A percentile compares a stretch with the other conserved stretches of the same genome.
Evolutionary conservation across 2,113 vertebrate species (phyloP).

Genomic region (Nipponia nippon): DNA sequence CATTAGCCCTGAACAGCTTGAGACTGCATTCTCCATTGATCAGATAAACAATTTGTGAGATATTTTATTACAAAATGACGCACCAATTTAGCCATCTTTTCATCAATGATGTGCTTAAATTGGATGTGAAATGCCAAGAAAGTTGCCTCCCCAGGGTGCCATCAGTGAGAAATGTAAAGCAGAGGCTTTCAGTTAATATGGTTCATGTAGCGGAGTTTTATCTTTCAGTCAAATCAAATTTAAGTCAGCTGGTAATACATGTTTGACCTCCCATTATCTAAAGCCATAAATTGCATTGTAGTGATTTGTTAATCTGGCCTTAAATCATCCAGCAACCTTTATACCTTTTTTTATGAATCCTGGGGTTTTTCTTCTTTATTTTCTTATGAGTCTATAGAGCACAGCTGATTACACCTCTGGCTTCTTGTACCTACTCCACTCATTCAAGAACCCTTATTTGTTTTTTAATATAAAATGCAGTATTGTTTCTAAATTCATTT

Average conservation of each 20-base stretch:
- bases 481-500: slow-evolving; percentile 1
- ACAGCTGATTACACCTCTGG: neutral
- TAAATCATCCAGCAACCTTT: neutral
- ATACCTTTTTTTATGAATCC: neutral
- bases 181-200: slow-evolving; percentile 61
- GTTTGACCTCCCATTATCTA: slow-evolving; percentile 65
- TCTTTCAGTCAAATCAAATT: slow-evolving; percentile 70
- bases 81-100: slow-evolving; percentile 73
- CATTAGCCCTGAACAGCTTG: slow-evolving; percentile 85
- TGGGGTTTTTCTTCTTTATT: neutral
- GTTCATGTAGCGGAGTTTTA: slow-evolving; percentile 37
- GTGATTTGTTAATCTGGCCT: slow-evolving; percentile 53
- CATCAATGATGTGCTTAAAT: slow-evolving; percentile 77
- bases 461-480: neutral
- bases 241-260: slow-evolving; percentile 65
- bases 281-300: slow-evolving; percentile 31
- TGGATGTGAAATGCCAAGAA: slow-evolving; percentile 74
- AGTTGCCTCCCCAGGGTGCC: slow-evolving; percentile 73
- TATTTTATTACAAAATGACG: slow-evolving; percentile 77
- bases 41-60: slow-evolving; percentile 84
- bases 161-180: slow-evolving; percentile 73
- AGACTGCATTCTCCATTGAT: slow-evolving; percentile 84
- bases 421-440: neutral
- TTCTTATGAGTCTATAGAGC: neutral
- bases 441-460: neutral